These are phyloP conservation scores for Microcebus ravelobensis DNA, from an alignment of 2,113 vertebrate species.

Conservation along the genomic window DNA sequence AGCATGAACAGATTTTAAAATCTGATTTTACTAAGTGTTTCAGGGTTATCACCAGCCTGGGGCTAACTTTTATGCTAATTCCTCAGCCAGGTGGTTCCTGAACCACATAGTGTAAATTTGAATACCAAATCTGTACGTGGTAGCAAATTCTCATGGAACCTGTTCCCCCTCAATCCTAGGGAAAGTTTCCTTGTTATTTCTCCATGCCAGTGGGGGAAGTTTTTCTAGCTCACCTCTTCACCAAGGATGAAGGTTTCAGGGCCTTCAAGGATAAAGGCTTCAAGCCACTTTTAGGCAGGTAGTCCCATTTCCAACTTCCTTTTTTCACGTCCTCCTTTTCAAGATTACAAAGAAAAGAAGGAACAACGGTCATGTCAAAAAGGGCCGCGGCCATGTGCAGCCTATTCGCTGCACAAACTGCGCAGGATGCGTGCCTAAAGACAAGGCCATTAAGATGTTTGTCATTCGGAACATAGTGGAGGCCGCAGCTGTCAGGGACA, in stretches of 20 bases:
- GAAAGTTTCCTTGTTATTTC: neutral
- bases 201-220: neutral
- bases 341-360: slow-evolving; percentile 92
- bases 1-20: neutral
- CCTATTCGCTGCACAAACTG: slow-evolving; percentile 98
- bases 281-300: neutral
- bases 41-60: neutral
- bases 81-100: neutral
- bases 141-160: neutral
- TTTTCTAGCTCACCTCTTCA: neutral
- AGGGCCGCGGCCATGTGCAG: slow-evolving; percentile 97
- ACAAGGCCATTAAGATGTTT: slow-evolving; percentile 98
- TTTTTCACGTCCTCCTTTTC: no score
- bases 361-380: slow-evolving; percentile 97
- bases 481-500: slow-evolving; percentile 95
- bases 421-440: slow-evolving; percentile 96
- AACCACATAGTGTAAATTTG: neutral
- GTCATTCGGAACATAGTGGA: slow-evolving; percentile 98
- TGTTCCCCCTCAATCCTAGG: neutral
- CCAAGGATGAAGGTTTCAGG: neutral
- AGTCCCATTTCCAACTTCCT: neutral
- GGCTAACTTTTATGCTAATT: neutral
- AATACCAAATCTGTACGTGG: neutral
- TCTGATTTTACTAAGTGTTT: neutral
- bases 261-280: neutral